Percentiles rank a stretch among this genome's conserved stretches.
Conservation (phyloP, 2,797 vertebrate species). For the Pseudotriccus pelzelni region DNA sequence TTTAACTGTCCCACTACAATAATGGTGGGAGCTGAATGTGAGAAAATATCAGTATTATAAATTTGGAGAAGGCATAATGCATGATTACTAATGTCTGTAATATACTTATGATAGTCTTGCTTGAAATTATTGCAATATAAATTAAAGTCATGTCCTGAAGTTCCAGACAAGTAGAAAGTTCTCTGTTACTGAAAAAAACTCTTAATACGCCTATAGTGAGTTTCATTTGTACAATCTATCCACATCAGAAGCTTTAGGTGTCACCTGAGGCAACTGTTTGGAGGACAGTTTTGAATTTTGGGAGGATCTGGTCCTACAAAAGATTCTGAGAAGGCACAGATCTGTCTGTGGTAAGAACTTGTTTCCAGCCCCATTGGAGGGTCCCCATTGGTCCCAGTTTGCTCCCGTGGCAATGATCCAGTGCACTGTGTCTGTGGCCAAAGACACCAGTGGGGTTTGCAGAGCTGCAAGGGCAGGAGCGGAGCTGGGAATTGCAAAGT, state of each 20-base stretch:
- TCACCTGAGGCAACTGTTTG: not conserved
- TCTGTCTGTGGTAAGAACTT: not conserved
- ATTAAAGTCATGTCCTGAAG: not conserved
- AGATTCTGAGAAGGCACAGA: not conserved
- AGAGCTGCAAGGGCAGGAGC: not conserved
- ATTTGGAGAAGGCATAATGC: not conserved
- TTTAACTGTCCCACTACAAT: not conserved
- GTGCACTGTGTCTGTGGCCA: not conserved
- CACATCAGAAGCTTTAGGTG: not conserved
- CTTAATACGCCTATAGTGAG: not conserved
- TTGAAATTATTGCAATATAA: not conserved
- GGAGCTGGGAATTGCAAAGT: not conserved
- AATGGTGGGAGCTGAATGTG: not conserved
- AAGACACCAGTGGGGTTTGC: not conserved
- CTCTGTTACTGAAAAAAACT: not conserved
- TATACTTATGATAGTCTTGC: not conserved
- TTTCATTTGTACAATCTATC: not conserved
- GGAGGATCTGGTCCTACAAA: not conserved
- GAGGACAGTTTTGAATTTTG: not conserved
- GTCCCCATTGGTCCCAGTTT: not conserved
- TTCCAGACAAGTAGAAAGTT: not conserved
- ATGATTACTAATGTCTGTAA: not conserved
- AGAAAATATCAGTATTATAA: not conserved
- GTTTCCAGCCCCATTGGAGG: not conserved
- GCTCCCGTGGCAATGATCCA: accelerated